These are phyloP conservation scores for Typhlichthys eigenmanni DNA, from an alignment of 2,797 vertebrate species.

Conservation along the genomic window DNA sequence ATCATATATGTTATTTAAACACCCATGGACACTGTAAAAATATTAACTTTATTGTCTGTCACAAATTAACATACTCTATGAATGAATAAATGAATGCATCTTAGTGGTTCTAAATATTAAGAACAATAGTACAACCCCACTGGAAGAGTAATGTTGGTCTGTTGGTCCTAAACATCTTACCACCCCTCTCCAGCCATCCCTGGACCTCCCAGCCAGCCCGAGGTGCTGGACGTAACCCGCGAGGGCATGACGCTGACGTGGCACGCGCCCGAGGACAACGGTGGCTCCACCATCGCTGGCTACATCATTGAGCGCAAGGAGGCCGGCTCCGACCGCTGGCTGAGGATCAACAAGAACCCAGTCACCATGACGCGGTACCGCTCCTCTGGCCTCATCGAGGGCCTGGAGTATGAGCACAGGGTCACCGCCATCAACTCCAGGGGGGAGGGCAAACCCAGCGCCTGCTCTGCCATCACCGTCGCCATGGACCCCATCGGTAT, in stretches of 20 bases:
- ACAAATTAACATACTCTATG: too few relatives aligned
- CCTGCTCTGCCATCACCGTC: conserved; percentile 83
- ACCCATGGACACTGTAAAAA: too few relatives aligned
- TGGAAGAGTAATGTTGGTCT: too few relatives aligned
- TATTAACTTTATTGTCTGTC: too few relatives aligned
- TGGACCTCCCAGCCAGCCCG: conserved; percentile 88
- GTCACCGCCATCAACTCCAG: conserved; percentile 94
- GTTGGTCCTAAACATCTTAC: too few relatives aligned
- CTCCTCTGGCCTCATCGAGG: conserved; percentile 94
- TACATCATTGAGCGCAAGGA: conserved; percentile 98
- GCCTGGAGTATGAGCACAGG: conserved; percentile 94
- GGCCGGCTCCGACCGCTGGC: conserved; percentile 90
- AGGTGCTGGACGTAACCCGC: conserved; percentile 91
- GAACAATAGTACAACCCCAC: too few relatives aligned
- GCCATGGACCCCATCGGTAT: conserved; percentile 98
- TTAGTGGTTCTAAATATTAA: too few relatives aligned
- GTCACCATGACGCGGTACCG: conserved; percentile 98
- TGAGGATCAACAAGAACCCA: conserved; percentile 92
- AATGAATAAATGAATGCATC: too few relatives aligned
- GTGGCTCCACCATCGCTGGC: conserved; percentile 91
- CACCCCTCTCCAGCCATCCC: conserved; percentile 80
- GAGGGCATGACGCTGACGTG: conserved; percentile 98
- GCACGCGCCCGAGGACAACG: conserved; percentile 90
- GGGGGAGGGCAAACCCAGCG: conserved; percentile 91
- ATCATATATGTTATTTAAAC: neutral